Percentiles rank a stretch among this genome's conserved stretches.
Evolutionary conservation across 2,113 vertebrate genomes (phyloP).

Genomic region (Morone chrysops): DNA sequence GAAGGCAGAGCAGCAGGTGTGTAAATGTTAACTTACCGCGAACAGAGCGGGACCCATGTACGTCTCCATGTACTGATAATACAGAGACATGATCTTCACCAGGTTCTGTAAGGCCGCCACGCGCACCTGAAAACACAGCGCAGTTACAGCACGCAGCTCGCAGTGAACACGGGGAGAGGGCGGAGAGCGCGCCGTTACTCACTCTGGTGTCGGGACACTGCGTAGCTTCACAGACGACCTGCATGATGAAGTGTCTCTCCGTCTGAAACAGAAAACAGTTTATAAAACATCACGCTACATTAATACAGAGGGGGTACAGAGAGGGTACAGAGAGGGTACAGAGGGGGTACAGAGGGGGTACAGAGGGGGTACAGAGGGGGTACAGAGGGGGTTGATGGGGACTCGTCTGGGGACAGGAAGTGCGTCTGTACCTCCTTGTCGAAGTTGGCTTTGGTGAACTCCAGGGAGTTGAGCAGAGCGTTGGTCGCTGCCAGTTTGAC

Average conservation of each 20-base stretch:
- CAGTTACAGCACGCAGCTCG: neutral
- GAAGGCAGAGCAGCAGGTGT: neutral
- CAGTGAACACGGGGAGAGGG: too few relatives aligned
- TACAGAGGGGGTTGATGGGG: too few relatives aligned
- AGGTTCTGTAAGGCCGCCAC: conserved; percentile 98
- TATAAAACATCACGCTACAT: too few relatives aligned
- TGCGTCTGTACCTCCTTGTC: conserved; percentile 92
- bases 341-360: too few relatives aligned
- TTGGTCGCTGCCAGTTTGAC: conserved; percentile 98
- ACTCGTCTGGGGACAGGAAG: too few relatives aligned
- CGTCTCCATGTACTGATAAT: conserved; percentile 99
- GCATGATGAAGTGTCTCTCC: conserved; percentile 99
- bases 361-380: too few relatives aligned
- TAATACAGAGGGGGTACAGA: too few relatives aligned
- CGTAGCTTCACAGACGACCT: conserved; percentile 98
- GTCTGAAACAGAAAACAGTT: conserved; percentile 82
- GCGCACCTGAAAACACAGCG: conserved; percentile 87
- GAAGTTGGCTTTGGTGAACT: conserved; percentile 99
- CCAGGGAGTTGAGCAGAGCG: conserved; percentile 97
- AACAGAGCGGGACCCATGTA: conserved; percentile 99
- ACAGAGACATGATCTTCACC: conserved; percentile 99
- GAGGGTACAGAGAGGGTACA: too few relatives aligned
- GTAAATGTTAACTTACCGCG: conserved; percentile 85
- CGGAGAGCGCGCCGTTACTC: conserved; percentile 66
- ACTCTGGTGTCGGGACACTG: conserved; percentile 98